phyloP scores from a whole-genome alignment of 2,888 invertebrate species.

The Lasiommata megera region DNA sequence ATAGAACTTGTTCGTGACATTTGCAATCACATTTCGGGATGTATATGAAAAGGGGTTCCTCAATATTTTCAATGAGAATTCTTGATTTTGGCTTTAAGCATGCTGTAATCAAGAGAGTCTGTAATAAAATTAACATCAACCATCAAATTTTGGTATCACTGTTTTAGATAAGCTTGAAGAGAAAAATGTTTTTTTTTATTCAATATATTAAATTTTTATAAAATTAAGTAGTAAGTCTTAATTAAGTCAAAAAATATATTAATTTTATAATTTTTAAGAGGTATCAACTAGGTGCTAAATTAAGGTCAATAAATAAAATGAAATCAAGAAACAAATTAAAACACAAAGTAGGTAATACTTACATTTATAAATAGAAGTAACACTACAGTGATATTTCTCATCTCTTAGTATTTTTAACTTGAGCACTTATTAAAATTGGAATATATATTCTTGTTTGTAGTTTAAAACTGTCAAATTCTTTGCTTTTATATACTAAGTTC shows the following conservation, averaged over 20 bases:
- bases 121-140: neutral
- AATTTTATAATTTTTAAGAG: too few relatives aligned
- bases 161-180: too few relatives aligned
- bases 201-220: too few relatives aligned
- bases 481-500: neutral
- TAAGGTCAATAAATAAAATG: too few relatives aligned
- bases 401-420: neutral
- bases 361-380: neutral
- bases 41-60: constrained; percentile 49
- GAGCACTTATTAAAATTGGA: neutral
- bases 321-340: too few relatives aligned
- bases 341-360: neutral
- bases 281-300: too few relatives aligned
- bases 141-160: too few relatives aligned
- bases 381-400: neutral
- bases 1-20: neutral
- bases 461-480: neutral
- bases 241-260: too few relatives aligned
- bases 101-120: constrained; percentile 35
- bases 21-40: constrained; percentile 21
- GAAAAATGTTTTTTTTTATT: too few relatives aligned
- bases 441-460: neutral
- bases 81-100: constrained; percentile 42
- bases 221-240: too few relatives aligned
- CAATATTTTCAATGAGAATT: constrained; percentile 55